Evolutionary conservation across 2,113 vertebrate genomes (phyloP).

Genomic region (Siniperca chuatsi): DNA sequence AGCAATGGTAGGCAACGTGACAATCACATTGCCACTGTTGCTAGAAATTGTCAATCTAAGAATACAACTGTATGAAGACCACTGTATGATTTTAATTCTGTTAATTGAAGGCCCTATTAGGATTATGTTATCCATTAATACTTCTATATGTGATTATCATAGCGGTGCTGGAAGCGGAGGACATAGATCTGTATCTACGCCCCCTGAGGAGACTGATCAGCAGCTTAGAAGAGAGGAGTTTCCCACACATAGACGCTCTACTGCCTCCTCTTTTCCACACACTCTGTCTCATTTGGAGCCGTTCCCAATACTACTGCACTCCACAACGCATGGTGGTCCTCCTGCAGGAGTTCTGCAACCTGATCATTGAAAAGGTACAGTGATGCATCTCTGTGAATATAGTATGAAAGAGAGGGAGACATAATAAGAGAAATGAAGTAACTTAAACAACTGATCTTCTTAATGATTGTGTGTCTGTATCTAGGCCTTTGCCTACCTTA

Average conservation of each 20-base stretch:
- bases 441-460: not conserved
- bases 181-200: constrained; percentile 82
- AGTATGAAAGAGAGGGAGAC: not conserved
- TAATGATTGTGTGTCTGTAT: constrained; percentile 28
- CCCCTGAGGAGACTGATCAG: constrained; percentile 80
- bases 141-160: constrained; percentile 16
- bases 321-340: constrained; percentile 87
- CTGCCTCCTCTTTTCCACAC: constrained; percentile 87
- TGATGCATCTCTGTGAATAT: not conserved
- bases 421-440: not conserved
- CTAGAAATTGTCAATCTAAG: not conserved
- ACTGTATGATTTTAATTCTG: not conserved
- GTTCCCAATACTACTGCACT: constrained; percentile 85
- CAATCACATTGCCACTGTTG: not conserved
- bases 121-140: constrained; percentile 1
- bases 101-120: not conserved
- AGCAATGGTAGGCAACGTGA: not conserved
- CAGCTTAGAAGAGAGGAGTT: constrained; percentile 83
- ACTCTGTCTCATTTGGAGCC: constrained; percentile 92
- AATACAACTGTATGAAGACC: not conserved
- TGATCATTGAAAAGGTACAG: constrained; percentile 90
- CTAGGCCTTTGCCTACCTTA: constrained; percentile 80
- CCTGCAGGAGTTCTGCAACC: constrained; percentile 89
- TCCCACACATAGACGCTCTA: constrained; percentile 81
- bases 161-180: constrained; percentile 82